Evolutionary conservation across 2,113 vertebrate genomes (phyloP), one percentile per base, ranked within the genome.

Genomic region (Poeciliopsis turrubarensis): DNA sequence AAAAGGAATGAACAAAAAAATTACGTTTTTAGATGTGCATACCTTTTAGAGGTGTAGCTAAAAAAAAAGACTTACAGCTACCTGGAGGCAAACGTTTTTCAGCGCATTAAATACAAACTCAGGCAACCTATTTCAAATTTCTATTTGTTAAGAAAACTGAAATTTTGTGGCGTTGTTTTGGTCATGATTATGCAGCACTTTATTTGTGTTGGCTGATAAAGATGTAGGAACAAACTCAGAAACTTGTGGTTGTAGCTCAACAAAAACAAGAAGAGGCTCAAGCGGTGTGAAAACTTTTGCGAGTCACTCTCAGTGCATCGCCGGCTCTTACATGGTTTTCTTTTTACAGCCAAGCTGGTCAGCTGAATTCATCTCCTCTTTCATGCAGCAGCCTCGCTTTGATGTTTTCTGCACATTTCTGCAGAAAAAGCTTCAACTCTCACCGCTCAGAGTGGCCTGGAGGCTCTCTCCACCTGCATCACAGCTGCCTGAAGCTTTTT

Each of bases 291-390:
- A 57, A 57, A 57, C 51, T 57, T n/a, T 25, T 57, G 51, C 25
- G 79, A 74, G 72, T 80, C 69, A 66, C 71, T 82, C 67, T 72
- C 71, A 77, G 64, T 37, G 13, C 65, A 71, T 73, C 61, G 31
- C 66, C 82, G 60, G 57, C 89, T 92, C 91, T 93, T 92, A 94
- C 81, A 82, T 74, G 72, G 87, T 86, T 87, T 73, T 87, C 89
- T 86, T 89, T 80, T 91, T 82, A 87, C 79, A 51, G 73, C 26
- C 66, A 79, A 86, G 81, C 84, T 78, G 80, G 81, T 84, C 89
- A 89, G 91, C 86, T 91, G 83, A 76, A 90, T 81, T 76, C 75
- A 73, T 86, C 82, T 80, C 78, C 60, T 65, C 72, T 71, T 79
- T 83, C 63, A 76, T 60, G 60, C 90, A 88, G 86, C 78, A 69